phyloP scores from a whole-genome alignment of 2,888 invertebrate species.

The Petrolisthes cinctipes region DNA sequence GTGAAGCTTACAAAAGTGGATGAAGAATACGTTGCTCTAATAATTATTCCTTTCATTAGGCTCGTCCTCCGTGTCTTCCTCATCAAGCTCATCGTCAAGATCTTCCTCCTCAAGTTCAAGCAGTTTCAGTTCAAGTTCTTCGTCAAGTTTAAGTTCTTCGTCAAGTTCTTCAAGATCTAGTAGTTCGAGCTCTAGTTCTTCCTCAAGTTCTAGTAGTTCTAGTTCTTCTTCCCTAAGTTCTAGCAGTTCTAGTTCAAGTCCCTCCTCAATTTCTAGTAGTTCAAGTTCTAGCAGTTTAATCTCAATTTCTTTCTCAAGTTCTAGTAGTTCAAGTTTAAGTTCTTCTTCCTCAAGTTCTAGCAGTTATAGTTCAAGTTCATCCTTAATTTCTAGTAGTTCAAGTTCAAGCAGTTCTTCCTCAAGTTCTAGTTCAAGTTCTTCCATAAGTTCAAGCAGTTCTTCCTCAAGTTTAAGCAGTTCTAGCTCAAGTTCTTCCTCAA shows the following conservation, averaged over 20 bases:
- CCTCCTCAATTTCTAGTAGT: not conserved
- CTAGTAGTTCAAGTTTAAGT: not conserved
- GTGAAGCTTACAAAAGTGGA: too few species aligned
- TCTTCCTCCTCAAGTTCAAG: conserved; percentile 22
- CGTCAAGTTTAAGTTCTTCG: not conserved
- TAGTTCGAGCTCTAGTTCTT: not conserved
- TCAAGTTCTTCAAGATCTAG: not conserved
- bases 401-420: not conserved
- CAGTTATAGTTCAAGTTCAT: conserved; percentile 8
- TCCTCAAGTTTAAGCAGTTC: conserved; percentile 1
- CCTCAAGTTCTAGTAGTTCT: conserved; percentile 21
- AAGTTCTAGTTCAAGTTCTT: not conserved
- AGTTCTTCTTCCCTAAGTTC: conserved; percentile 10
- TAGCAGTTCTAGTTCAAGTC: conserved; percentile 10
- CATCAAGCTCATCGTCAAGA: conserved; percentile 16
- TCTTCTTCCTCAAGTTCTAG: not conserved
- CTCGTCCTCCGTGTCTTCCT: not conserved
- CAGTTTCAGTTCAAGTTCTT: conserved; percentile 14
- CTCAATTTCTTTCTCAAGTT: not conserved
- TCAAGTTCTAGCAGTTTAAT: not conserved
- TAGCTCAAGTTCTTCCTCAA: not conserved
- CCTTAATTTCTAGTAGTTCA: too few species aligned
- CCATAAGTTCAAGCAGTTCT: not conserved
- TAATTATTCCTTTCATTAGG: not conserved
- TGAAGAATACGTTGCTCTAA: too few species aligned